Base-by-base conservation (phyloP, 2,888 invertebrate genomes). In the Drosophila demipolita region DNA sequence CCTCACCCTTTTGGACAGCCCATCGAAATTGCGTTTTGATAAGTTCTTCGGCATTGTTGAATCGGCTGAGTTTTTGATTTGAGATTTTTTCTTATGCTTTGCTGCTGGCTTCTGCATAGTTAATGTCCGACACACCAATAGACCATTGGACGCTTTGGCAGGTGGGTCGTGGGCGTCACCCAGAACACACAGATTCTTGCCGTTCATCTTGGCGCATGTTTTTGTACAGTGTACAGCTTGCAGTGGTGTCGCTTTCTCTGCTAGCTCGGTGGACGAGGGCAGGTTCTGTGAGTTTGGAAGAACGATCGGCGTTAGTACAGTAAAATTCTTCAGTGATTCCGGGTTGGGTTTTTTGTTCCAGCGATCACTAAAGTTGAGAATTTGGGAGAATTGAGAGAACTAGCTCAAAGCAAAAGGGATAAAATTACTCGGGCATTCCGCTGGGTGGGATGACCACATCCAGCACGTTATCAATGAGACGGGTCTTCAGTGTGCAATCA, bases 401-500 rank as follows among this genome's bases (percentile, higher is more conserved):
- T 42, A 40, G 40, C n/a, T n/a, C 5, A n/a, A 40, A 15, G 11
- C 42, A n/a, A 42, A 11, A 9, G 6, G 1, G 32, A 17, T 50
- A 15, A 26, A 78, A 91, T 66, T 69, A 91, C 91, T 99, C 98
- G 55, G 98, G 98, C 59, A 97, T 94, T 55, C 98, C 98, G 88
- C 96, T 96, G 1, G 97, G 96, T 1, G 98, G 98, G 33, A 98
- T 93, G 1, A 99, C 97, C 45, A 99, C 96, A 9, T 97, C 97
- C 82, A 99, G 94, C 82, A 98, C 97, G 92, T 98, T 98, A 91
- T 98, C 98, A 79, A 99, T 97, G 54, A 99, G 94, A 93, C 98
- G 98, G 90, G 98, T 97, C 92, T 99, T 99, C 87, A 99, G 94
- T 90, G 98, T 98, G 81, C 98, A 94, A 93, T 99, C 99, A 90